Evolutionary conservation across 2,113 vertebrate species (phyloP).

Genomic region (Chaetops frenatus): DNA sequence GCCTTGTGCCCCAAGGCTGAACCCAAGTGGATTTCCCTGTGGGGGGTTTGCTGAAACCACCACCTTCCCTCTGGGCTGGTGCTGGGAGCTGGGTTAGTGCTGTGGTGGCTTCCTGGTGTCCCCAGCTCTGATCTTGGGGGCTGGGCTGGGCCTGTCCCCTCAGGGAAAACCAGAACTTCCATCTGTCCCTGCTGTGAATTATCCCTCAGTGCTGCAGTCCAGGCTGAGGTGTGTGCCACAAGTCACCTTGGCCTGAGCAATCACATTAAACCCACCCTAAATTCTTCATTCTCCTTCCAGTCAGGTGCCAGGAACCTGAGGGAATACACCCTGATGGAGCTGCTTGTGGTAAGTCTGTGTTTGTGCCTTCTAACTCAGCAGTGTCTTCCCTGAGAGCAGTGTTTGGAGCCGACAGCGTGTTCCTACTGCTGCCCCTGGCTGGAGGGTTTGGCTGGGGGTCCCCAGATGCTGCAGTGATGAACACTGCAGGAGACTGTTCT

Average conservation of each 20-base stretch:
- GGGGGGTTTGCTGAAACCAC: rapidly evolving
- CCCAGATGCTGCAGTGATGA: background rate
- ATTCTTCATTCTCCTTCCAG: constrained; percentile 66
- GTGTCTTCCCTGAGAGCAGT: background rate
- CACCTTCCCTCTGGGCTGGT: background rate
- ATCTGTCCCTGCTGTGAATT: background rate
- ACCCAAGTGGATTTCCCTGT: background rate
- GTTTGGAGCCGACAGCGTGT: too few relatives aligned
- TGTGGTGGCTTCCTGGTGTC: background rate
- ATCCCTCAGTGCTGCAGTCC: background rate
- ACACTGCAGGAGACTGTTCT: background rate
- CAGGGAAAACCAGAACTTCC: background rate
- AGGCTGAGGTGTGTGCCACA: background rate
- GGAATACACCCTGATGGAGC: constrained; percentile 93
- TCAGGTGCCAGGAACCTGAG: constrained; percentile 86
- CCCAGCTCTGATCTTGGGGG: background rate
- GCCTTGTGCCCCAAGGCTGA: background rate
- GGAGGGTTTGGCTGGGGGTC: background rate
- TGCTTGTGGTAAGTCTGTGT: constrained; percentile 86
- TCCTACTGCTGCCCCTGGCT: too few relatives aligned
- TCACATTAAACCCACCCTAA: background rate
- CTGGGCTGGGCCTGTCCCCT: background rate
- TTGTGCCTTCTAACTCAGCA: background rate
- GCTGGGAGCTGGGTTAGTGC: background rate
- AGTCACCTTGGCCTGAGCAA: background rate